Percentiles rank a stretch among this genome's conserved stretches.
Conservation (phyloP, 35 echinoderm and acorn worm genomes). For the Acanthaster planci region DNA sequence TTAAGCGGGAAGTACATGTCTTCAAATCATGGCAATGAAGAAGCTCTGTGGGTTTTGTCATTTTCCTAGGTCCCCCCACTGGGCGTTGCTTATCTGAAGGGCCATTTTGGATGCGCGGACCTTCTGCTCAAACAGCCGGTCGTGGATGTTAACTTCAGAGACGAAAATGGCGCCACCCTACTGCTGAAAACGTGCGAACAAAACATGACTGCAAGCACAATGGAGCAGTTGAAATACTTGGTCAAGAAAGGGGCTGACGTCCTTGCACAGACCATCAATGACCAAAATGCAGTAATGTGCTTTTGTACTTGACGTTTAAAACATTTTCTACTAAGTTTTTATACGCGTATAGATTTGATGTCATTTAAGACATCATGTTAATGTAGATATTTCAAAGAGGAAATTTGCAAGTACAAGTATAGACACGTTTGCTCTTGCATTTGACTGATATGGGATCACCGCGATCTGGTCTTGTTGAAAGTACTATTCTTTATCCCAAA, state of each 20-base stretch:
- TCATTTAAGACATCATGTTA: background rate
- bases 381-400: too few relatives aligned
- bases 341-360: background rate
- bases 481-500: too few relatives aligned
- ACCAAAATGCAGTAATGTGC: slow-evolving; percentile 80
- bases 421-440: too few relatives aligned
- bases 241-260: slow-evolving; percentile 65
- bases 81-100: slow-evolving; percentile 86
- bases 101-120: slow-evolving; percentile 78
- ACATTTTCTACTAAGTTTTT: slow-evolving; percentile 2
- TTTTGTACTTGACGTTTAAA: too few relatives aligned
- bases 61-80: slow-evolving; percentile 66
- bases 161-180: slow-evolving; percentile 76
- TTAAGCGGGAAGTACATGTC: slow-evolving; percentile 57
- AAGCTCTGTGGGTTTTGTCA: background rate
- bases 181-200: slow-evolving; percentile 50
- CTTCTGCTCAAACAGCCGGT: slow-evolving; percentile 74
- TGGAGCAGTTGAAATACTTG: slow-evolving; percentile 63
- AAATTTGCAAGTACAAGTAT: too few relatives aligned
- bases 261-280: slow-evolving; percentile 48
- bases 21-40: too few relatives aligned
- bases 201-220: slow-evolving; percentile 28
- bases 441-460: too few relatives aligned
- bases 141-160: slow-evolving; percentile 83
- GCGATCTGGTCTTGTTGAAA: too few relatives aligned